Conservation (phyloP, 2,113 vertebrate species). For the Taxidea taxus region DNA sequence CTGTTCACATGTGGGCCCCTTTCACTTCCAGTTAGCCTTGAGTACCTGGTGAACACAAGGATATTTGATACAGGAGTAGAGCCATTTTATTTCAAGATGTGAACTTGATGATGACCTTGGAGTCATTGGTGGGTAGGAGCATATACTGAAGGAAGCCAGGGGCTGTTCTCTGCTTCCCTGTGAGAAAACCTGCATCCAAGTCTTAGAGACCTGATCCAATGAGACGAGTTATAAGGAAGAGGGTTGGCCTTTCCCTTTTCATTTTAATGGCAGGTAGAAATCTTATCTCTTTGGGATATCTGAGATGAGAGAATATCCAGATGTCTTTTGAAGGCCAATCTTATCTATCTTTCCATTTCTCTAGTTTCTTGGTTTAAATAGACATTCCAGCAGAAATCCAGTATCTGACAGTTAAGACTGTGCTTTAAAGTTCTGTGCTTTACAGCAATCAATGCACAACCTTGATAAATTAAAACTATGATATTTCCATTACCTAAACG, state of each 20-base stretch:
- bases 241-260: background rate
- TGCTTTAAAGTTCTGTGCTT: background rate
- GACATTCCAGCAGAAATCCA: background rate
- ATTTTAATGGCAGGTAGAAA: background rate
- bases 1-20: rapidly evolving
- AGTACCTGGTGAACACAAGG: background rate
- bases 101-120: background rate
- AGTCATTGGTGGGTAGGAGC: background rate
- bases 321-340: background rate
- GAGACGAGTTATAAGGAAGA: background rate
- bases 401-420: background rate
- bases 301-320: background rate
- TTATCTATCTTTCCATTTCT: background rate
- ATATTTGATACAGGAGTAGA: background rate
- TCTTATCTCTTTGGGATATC: background rate
- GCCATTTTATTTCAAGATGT: background rate
- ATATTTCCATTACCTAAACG: background rate
- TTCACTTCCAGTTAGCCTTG: background rate
- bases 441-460: background rate
- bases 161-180: background rate
- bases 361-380: background rate
- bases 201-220: background rate
- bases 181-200: background rate
- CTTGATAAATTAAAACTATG: background rate
- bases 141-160: background rate